phyloP scores from a whole-genome alignment of 2,888 invertebrate genomes.

The Drosophila colorata region DNA sequence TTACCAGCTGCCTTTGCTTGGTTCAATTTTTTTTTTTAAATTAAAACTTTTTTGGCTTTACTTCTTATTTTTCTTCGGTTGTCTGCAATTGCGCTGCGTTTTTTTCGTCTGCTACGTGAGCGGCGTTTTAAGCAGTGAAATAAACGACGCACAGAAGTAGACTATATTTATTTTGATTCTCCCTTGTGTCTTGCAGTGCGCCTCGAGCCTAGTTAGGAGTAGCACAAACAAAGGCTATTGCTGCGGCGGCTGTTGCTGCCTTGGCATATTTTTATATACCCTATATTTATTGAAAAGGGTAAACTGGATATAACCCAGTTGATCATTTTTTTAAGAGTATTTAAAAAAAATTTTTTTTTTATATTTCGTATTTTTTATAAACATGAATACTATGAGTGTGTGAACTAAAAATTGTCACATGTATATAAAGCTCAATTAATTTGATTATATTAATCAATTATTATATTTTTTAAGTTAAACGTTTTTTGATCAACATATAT shows the following conservation, averaged over 20 bases:
- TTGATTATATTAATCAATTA: too few species aligned
- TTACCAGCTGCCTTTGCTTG: slow-evolving; percentile 23
- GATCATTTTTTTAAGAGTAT: too few species aligned
- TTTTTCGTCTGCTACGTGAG: slow-evolving; percentile 72
- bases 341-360: too few species aligned
- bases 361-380: too few species aligned
- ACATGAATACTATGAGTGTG: too few species aligned
- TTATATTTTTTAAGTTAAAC: too few species aligned
- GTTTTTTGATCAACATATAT: too few species aligned
- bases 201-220: slow-evolving; percentile 57
- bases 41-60: slow-evolving; percentile 19
- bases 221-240: slow-evolving; percentile 44
- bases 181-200: slow-evolving; percentile 14
- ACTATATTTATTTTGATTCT: slow-evolving; percentile 28
- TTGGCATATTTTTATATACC: slow-evolving; percentile 56
- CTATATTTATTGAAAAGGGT: background rate
- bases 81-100: slow-evolving; percentile 46
- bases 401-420: too few species aligned
- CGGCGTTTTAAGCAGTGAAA: slow-evolving; percentile 51
- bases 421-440: too few species aligned
- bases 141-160: slow-evolving; percentile 40
- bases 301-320: background rate
- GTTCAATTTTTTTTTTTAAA: slow-evolving; percentile 32
- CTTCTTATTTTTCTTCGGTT: slow-evolving; percentile 20
- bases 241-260: slow-evolving; percentile 32